phyloP scores from a whole-genome alignment of 2,888 invertebrate species.

The Tiliacea aurago region DNA sequence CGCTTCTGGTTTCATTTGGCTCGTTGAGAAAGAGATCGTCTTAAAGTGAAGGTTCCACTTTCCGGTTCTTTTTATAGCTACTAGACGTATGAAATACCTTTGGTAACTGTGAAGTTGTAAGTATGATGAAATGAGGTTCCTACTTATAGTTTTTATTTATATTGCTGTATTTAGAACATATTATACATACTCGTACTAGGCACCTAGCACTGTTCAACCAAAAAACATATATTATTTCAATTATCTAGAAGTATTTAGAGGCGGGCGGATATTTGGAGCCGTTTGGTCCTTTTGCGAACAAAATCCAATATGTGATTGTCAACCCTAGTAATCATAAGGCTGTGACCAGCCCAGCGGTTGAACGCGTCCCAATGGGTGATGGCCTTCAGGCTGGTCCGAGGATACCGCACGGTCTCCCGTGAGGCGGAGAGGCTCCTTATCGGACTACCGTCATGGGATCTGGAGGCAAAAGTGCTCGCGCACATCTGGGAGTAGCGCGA shows the following conservation, averaged over 20 bases:
- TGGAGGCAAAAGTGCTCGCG: too few relatives aligned
- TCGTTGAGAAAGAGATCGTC: constrained; percentile 44
- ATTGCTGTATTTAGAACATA: background rate
- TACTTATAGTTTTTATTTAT: background rate
- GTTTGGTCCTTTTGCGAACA: background rate
- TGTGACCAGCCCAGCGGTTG: too few relatives aligned
- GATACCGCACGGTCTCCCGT: too few relatives aligned
- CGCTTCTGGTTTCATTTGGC: constrained; percentile 26
- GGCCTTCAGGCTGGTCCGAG: too few relatives aligned
- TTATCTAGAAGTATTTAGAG: background rate
- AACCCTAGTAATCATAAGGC: too few relatives aligned
- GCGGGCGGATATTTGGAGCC: background rate
- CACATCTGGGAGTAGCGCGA: too few relatives aligned
- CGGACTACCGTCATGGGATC: too few relatives aligned
- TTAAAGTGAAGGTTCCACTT: constrained; percentile 43
- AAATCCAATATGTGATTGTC: background rate
- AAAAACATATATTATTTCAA: background rate
- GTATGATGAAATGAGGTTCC: background rate
- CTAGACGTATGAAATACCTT: constrained; percentile 22
- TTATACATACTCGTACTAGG: too few relatives aligned
- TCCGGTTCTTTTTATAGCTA: constrained; percentile 44
- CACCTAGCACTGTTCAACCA: background rate
- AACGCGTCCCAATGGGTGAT: too few relatives aligned
- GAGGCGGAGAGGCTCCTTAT: too few relatives aligned
- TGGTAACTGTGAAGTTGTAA: background rate